Evolutionary conservation across 2,797 vertebrate genomes (phyloP).

Genomic region (Cyprinella venusta): DNA sequence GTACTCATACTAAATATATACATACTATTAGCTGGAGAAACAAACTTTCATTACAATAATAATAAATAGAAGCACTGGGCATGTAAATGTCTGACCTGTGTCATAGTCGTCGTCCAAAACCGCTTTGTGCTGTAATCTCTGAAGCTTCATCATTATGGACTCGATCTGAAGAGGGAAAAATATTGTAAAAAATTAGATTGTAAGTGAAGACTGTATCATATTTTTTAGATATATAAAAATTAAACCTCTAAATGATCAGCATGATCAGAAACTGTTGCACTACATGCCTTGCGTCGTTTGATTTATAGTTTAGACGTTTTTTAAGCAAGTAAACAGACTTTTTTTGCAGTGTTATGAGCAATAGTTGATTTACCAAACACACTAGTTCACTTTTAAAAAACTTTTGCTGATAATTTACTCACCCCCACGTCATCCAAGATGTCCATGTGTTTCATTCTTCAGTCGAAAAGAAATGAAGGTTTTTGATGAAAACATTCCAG

Average conservation of each 20-base stretch:
- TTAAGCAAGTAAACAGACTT: neutral
- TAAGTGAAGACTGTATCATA: neutral
- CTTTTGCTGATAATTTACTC: too few relatives aligned
- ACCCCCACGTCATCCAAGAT: too few relatives aligned
- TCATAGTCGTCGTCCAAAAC: constrained; percentile 87
- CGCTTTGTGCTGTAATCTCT: constrained; percentile 87
- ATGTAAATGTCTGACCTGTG: constrained; percentile 77
- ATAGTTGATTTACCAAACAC: neutral
- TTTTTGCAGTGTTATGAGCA: neutral
- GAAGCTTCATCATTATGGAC: constrained; percentile 84
- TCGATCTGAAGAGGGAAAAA: constrained; percentile 76
- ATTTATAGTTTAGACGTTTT: neutral
- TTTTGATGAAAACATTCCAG: too few relatives aligned
- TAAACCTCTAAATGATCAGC: neutral
- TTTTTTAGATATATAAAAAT: neutral
- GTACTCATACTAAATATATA: neutral
- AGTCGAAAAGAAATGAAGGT: too few relatives aligned
- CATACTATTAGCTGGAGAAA: neutral
- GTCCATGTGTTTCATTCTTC: too few relatives aligned
- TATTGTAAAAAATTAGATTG: too few relatives aligned
- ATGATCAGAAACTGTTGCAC: neutral
- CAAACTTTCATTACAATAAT: neutral
- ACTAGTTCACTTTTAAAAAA: too few relatives aligned
- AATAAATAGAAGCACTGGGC: neutral
- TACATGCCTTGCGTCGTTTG: neutral